Base-by-base conservation (phyloP, 2,888 invertebrate genomes). In the Agrochola litura region DNA sequence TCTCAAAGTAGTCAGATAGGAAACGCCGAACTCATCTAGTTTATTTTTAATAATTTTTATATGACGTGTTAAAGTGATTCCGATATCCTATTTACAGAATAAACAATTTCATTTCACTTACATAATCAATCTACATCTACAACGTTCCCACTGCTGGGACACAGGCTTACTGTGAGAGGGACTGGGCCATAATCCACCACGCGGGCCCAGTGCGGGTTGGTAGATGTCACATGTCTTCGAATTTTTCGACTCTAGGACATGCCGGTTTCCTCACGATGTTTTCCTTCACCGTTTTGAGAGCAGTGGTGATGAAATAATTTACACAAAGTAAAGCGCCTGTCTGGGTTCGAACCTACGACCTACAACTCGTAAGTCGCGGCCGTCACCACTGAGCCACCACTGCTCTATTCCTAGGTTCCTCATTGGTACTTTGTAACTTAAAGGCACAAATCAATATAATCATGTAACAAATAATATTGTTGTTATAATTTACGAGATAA, bases 401-500 rank as follows among this genome's bases (percentile, higher is more conserved):
- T 43, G 9, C 37, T 37, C 3, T 37, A 37, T 16, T 16, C 9
- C n/a, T 54, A 10, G 52, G 52, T n/a, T 22, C 22, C 4, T 56
- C n/a, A n/a, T 56, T 10, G 56, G 6, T 73, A 19, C 16, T 19
- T 22, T 19, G 6, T 64, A 46, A 30, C 12, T 30, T 66, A 19
- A n/a, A 30, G 46, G 52, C 37, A 30, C 58, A 16, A 65, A 61
- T 37, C 65, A 54, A 79, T 74, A 61, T 22, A 41, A 70, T 30
- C 12, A 16, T 70, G 52, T 56, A 25, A 60, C 63, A 75, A 68
- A 60, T 70, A 54, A 63, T 66, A 61, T 70, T 63, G 66, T 41
- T 73, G 58, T 25, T 75, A 61, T 72, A 72, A 73, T 84, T 83
- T 84, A 84, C 63, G 83, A 84, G 58, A 76, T 77, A 72, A 73